Evolutionary conservation across 2,888 invertebrate species (phyloP).

Genomic region (Bombylius discolor): DNA sequence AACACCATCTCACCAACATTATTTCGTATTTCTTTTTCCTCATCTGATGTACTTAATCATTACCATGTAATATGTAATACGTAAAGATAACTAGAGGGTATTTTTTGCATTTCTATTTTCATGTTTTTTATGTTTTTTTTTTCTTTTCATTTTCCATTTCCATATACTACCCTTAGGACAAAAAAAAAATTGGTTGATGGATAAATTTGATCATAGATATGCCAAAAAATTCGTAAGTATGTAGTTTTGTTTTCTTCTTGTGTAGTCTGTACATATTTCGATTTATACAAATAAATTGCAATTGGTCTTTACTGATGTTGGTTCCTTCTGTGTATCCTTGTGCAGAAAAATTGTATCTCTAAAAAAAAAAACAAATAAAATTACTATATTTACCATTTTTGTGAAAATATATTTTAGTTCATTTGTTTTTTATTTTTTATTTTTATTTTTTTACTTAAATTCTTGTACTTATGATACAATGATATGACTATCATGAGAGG

Average conservation of each 20-base stretch:
- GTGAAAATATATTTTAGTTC: neutral
- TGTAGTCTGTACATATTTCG: neutral
- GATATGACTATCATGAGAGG: conserved; percentile 13
- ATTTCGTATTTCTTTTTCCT: too few relatives aligned
- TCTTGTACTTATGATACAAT: neutral
- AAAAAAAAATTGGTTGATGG: conserved; percentile 2
- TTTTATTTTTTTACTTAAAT: neutral
- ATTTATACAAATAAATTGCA: neutral
- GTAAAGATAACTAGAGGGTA: neutral
- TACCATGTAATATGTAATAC: too few relatives aligned
- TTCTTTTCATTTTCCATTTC: too few relatives aligned
- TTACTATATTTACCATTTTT: neutral
- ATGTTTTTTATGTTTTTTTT: neutral
- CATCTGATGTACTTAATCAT: too few relatives aligned
- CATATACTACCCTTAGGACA: neutral
- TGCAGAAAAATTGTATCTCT: too few relatives aligned
- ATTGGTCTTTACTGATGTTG: conserved; percentile 3
- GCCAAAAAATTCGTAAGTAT: conserved; percentile 8
- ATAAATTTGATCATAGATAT: conserved; percentile 13
- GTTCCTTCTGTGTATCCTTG: neutral
- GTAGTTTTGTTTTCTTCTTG: neutral
- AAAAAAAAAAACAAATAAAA: too few relatives aligned
- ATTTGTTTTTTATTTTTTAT: neutral
- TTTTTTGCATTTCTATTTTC: neutral
- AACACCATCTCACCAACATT: too few relatives aligned